phyloP scores from a whole-genome alignment of 2,888 invertebrate genomes.

The Carterocephalus palaemon region DNA sequence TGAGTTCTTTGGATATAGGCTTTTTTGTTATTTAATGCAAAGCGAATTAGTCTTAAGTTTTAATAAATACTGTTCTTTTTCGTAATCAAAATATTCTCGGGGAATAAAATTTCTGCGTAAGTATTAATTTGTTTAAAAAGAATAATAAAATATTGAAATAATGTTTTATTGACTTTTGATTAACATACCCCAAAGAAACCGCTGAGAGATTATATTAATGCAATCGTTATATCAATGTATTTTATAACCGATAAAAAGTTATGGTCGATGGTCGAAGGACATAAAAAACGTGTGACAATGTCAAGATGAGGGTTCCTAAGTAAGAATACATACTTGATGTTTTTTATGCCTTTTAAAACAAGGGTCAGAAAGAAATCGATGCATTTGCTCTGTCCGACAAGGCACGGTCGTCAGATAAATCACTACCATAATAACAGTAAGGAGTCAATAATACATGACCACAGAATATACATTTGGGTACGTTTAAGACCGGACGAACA shows the following conservation, averaged over 20 bases:
- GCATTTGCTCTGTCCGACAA: conserved; percentile 64
- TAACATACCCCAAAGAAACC: conserved; percentile 11
- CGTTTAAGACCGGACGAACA: conserved; percentile 52
- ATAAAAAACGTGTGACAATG: conserved; percentile 36
- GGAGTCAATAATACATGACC: conserved; percentile 48
- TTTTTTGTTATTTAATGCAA: too few species aligned
- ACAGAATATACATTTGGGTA: conserved; percentile 59
- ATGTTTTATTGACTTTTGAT: conserved; percentile 19
- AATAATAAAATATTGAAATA: conserved; percentile 17
- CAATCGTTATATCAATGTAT: conserved; percentile 3
- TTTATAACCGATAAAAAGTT: conserved; percentile 21
- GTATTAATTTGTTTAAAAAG: too few species aligned
- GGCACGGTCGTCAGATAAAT: conserved; percentile 67
- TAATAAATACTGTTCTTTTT: too few species aligned
- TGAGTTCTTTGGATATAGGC: too few species aligned
- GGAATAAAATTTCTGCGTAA: too few species aligned
- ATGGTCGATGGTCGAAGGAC: conserved; percentile 26
- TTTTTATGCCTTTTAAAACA: conserved; percentile 62
- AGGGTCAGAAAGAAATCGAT: conserved; percentile 57
- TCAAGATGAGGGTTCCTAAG: conserved; percentile 48
- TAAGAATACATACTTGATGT: conserved; percentile 44
- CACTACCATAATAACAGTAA: conserved; percentile 65
- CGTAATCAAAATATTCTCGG: too few species aligned
- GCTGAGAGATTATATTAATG: conserved; percentile 4
- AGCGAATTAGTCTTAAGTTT: too few species aligned